Conservation (phyloP, 2,888 invertebrate species). For the Abrostola tripartita region DNA sequence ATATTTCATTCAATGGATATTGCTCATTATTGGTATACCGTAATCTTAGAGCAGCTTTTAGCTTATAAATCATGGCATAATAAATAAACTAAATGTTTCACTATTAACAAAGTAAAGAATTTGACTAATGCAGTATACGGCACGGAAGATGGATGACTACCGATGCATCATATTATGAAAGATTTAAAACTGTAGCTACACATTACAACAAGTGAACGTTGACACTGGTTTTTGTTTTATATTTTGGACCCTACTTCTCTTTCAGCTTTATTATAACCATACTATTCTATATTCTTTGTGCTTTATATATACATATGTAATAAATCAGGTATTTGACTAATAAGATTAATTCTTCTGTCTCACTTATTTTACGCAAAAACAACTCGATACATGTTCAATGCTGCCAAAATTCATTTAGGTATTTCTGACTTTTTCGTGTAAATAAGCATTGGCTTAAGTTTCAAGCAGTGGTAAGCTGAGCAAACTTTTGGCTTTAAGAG, state of each 20-base stretch:
- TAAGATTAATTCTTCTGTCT: too few species aligned
- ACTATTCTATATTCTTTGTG: too few species aligned
- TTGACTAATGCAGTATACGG: constrained; percentile 41
- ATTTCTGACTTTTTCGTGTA: too few species aligned
- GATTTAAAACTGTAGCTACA: constrained; percentile 32
- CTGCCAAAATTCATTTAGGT: too few species aligned
- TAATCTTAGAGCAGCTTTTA: too few species aligned
- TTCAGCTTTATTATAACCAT: too few species aligned
- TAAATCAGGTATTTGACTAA: too few species aligned
- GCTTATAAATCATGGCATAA: not conserved
- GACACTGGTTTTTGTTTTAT: constrained; percentile 46
- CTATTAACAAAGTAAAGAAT: constrained; percentile 43
- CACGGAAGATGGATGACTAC: constrained; percentile 41
- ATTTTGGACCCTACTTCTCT: too few species aligned
- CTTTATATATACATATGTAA: too few species aligned
- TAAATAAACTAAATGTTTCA: not conserved
- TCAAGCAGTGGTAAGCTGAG: constrained; percentile 10
- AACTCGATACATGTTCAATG: too few species aligned
- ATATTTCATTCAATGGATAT: constrained; percentile 30
- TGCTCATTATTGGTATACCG: not conserved
- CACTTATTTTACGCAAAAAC: too few species aligned
- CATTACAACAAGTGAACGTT: constrained; percentile 30
- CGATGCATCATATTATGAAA: constrained; percentile 39
- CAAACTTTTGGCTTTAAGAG: constrained; percentile 11
- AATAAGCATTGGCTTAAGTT: not conserved